Evolutionary conservation across 2,113 vertebrate species (phyloP).

Genomic region (Chlamydotis undulata): DNA sequence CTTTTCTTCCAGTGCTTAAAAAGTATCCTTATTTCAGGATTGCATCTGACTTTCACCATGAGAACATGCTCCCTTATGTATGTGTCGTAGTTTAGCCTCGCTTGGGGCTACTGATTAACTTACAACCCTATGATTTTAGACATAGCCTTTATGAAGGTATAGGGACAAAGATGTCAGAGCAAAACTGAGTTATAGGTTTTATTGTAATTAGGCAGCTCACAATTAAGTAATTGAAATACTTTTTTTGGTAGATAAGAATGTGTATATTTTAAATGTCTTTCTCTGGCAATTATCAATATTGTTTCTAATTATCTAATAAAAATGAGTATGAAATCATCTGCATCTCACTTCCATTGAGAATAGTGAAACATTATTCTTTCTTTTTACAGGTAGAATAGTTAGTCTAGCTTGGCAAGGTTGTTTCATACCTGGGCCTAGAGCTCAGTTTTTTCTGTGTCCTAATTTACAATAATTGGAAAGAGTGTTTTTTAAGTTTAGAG

Average conservation of each 20-base stretch:
- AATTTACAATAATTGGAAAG: not conserved
- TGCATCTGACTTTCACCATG: not conserved
- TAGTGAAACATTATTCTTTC: not conserved
- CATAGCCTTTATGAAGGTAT: not conserved
- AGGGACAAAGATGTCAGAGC: not conserved
- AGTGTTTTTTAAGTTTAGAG: not conserved
- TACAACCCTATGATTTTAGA: not conserved
- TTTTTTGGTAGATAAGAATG: not conserved
- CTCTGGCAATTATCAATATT: not conserved
- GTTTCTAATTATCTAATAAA: not conserved
- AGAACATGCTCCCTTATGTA: not conserved
- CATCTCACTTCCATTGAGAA: not conserved
- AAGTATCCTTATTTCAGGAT: not conserved
- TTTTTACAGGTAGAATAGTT: not conserved
- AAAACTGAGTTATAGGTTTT: not conserved
- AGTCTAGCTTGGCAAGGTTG: not conserved
- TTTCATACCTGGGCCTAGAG: not conserved
- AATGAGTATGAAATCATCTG: not conserved
- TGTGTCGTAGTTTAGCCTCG: not conserved
- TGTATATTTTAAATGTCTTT: not conserved
- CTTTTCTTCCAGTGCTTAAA: not conserved
- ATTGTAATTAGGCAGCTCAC: not conserved
- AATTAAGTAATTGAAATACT: not conserved
- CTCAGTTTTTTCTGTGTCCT: accelerated
- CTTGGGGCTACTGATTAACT: not conserved